phyloP scores from a whole-genome alignment of 2,888 invertebrate species.

The Chironomus tentans region DNA sequence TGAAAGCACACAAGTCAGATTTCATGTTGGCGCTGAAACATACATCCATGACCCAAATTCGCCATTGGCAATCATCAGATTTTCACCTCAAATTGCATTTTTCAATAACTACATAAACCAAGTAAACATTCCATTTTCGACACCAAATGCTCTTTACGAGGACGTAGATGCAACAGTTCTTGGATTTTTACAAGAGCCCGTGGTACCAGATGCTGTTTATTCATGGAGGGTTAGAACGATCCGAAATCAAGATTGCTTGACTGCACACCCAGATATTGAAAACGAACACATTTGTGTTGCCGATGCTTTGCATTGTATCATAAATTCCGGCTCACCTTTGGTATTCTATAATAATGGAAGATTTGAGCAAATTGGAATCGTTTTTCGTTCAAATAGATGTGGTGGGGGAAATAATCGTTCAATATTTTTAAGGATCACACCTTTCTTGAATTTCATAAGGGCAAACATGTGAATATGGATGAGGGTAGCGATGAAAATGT shows the following conservation, averaged over 20 bases:
- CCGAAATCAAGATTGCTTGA: neutral
- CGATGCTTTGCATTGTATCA: neutral
- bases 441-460: neutral
- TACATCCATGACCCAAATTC: neutral
- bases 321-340: neutral
- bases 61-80: neutral
- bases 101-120: neutral
- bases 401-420: neutral
- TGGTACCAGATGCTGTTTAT: neutral
- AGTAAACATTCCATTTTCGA: neutral
- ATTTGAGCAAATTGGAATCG: too few relatives aligned
- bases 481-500: neutral
- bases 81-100: neutral
- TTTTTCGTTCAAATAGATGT: too few relatives aligned
- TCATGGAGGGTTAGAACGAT: neutral
- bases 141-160: neutral
- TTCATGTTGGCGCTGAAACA: neutral
- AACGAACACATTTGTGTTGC: neutral
- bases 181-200: neutral
- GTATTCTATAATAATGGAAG: neutral
- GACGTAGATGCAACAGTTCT: neutral
- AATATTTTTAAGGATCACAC: neutral
- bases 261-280: neutral
- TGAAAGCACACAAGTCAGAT: neutral
- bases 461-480: neutral